Evolutionary conservation across 1,140 invertebrate species (phyloP), one percentile per base, ranked within the genome.

Genomic region (Lutraria rhynchaena): DNA sequence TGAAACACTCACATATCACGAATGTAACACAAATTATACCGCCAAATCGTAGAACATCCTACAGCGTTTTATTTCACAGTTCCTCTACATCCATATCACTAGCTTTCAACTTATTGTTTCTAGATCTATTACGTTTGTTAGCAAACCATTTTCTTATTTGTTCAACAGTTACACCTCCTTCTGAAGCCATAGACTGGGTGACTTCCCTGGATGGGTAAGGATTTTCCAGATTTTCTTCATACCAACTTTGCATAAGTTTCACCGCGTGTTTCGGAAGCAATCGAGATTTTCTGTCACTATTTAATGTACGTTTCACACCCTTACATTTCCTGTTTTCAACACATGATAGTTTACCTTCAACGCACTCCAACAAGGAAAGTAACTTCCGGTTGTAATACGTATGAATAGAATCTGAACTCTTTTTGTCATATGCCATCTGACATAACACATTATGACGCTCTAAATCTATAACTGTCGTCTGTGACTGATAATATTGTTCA

Each of bases 131-230:
- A 19, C 82, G 69, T 35, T 84, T 84, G 41, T 84, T 84, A n/a
- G 83, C 76, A 41, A 84, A 84, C 83, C 83, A 84, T 29, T 84
- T 84, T 57, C 71, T 63, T 11, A 84, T 78, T 33, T 84, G 83
- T 57, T 81, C 71, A 33, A 70, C 57, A 37, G 69, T 81, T 37
- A 84, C 60, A 24, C 63, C 77, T 13, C 83, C 76, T 55, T 67
- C 70, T 29, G 29, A 33, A 17, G 83, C 76, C 60, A 84, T 74
- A 0, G 61, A 51, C n/a, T 63, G 53, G 27, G 61, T 76, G 11
- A 61, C 63, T 70, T 69, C 61, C 27, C 61, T 33, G 24, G 69
- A 71, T 7, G 83, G 83, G 63, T 84, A 84, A 31, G 83, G 83
- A 57, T 84, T 80, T 31, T 81, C 70, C 17, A 74, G 22, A 53